phyloP scores from a whole-genome alignment of 2,888 invertebrate genomes.

The Didymodactylos carnosus region DNA sequence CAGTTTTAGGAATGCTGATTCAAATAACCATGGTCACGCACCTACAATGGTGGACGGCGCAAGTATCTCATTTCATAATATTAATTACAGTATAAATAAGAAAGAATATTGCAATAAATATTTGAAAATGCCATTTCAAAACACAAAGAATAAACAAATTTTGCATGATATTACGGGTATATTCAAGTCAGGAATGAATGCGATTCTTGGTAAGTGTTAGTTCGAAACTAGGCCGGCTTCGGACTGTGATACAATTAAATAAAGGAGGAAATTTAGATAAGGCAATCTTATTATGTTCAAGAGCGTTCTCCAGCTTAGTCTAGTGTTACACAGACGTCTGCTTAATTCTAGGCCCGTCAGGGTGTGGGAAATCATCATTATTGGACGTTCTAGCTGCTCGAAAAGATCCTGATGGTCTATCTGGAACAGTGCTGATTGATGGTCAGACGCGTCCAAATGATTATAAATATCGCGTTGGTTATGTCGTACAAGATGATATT shows the following conservation, averaged over 20 bases:
- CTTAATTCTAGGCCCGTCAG: conserved; percentile 28
- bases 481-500: conserved; percentile 33
- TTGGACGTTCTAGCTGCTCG: conserved; percentile 18
- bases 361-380: conserved; percentile 34
- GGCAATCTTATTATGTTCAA: too few species aligned
- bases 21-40: too few species aligned
- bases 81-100: too few species aligned
- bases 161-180: conserved; percentile 22
- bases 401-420: conserved; percentile 21
- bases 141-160: background rate
- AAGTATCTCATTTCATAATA: too few species aligned
- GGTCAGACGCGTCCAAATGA: conserved; percentile 27
- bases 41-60: too few species aligned
- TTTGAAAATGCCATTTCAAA: background rate
- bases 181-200: conserved; percentile 31
- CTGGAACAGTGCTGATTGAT: conserved; percentile 27
- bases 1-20: too few species aligned
- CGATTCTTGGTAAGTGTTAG: conserved; percentile 22
- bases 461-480: conserved; percentile 33
- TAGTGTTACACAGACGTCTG: too few species aligned
- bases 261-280: too few species aligned
- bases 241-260: too few species aligned
- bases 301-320: too few species aligned
- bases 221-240: too few species aligned
- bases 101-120: too few species aligned